Evolutionary conservation across 2,888 invertebrate genomes (phyloP).

Genomic region (Stegophylla sp.): DNA sequence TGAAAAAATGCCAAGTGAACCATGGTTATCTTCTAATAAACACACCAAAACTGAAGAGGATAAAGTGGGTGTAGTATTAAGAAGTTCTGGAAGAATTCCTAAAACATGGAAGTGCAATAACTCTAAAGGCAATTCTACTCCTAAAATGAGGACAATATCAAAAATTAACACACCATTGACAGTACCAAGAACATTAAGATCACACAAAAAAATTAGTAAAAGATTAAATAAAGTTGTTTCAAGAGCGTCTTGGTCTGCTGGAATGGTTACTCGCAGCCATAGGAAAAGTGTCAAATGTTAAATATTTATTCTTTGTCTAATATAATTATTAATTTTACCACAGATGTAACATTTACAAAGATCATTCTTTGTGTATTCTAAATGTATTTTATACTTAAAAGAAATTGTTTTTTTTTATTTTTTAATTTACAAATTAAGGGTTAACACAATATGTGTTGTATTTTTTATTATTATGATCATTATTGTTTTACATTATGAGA

Average conservation of each 20-base stretch:
- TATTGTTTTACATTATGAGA: no score
- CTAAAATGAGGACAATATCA: conserved; percentile 33
- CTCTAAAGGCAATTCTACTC: conserved; percentile 24
- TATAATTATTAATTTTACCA: conserved; percentile 5
- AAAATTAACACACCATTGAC: conserved; percentile 53
- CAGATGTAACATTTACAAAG: neutral
- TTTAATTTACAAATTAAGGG: neutral
- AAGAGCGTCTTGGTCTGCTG: conserved; percentile 43
- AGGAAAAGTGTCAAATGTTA: conserved; percentile 45
- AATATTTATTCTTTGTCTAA: neutral
- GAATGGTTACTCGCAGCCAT: conserved; percentile 53
- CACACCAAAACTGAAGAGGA: conserved; percentile 30
- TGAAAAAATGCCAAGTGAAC: conserved; percentile 33
- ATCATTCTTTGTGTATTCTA: neutral
- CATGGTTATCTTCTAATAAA: conserved; percentile 40
- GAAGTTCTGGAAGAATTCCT: conserved; percentile 51
- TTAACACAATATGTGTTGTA: conserved; percentile 8
- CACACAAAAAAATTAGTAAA: conserved; percentile 43
- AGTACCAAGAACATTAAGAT: conserved; percentile 57
- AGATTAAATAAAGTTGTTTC: conserved; percentile 18
- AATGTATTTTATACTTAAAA: neutral
- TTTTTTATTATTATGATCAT: no score
- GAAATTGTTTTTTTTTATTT: conserved; percentile 22
- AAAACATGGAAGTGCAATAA: conserved; percentile 36
- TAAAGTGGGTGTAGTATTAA: conserved; percentile 49